Percentiles rank a stretch among this genome's conserved stretches.
These are phyloP conservation scores for Drosophila austrosaltans DNA, from an alignment of 2,888 invertebrate genomes.

Conservation along the genomic window DNA sequence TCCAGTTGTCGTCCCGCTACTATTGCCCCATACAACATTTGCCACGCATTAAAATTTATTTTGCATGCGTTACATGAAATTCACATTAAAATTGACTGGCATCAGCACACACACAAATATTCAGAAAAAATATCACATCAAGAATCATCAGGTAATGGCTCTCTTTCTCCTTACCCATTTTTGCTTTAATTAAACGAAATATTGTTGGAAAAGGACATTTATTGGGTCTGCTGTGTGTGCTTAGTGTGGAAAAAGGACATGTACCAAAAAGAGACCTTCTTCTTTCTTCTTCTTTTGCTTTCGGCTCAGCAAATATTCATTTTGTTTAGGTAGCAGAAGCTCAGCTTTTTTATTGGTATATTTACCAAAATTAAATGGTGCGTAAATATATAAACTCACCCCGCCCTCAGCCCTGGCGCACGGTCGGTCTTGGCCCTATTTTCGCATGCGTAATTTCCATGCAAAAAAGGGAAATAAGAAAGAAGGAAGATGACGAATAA, in stretches of 20 bases:
- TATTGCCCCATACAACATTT: background rate
- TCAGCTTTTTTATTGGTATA: constrained; percentile 75
- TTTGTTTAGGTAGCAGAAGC: constrained; percentile 59
- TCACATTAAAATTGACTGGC: constrained; percentile 69
- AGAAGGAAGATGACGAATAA: constrained; percentile 58
- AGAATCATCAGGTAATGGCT: constrained; percentile 57
- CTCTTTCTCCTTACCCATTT: constrained; percentile 17
- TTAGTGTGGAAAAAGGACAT: constrained; percentile 15
- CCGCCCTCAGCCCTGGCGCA: constrained; percentile 10
- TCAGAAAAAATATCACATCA: background rate
- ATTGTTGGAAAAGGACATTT: constrained; percentile 33
- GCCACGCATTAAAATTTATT: constrained; percentile 55
- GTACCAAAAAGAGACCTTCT: background rate
- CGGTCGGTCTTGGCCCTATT: constrained; percentile 21
- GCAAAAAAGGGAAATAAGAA: constrained; percentile 46
- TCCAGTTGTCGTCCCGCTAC: background rate
- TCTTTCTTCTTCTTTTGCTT: constrained; percentile 22
- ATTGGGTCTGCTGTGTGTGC: constrained; percentile 9
- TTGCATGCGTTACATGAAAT: constrained; percentile 59
- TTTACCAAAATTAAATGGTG: constrained; percentile 76
- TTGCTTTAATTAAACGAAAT: constrained; percentile 69
- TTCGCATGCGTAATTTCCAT: constrained; percentile 69
- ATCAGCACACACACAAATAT: constrained; percentile 38
- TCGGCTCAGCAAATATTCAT: constrained; percentile 58
- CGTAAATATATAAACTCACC: constrained; percentile 50